These are phyloP conservation scores for Anolis apletophallus DNA, from an alignment of 2,797 vertebrate species.

Conservation along the genomic window DNA sequence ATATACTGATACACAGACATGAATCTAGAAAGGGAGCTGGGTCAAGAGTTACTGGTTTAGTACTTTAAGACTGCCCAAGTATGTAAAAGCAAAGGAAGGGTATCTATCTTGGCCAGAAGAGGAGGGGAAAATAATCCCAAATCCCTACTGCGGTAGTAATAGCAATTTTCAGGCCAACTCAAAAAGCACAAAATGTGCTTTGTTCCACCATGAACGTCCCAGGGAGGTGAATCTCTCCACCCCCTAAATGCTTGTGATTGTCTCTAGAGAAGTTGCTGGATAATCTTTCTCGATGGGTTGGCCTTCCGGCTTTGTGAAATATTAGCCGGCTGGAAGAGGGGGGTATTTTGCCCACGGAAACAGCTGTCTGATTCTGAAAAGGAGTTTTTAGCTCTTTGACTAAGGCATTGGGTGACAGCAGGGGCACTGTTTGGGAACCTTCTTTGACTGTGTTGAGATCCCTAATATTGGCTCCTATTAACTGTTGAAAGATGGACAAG, in stretches of 20 bases:
- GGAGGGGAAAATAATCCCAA: no score
- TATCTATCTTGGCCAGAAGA: no score
- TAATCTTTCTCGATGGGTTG: background rate
- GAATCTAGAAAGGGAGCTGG: background rate
- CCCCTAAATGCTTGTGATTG: background rate
- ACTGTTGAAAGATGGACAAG: background rate
- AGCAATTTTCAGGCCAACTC: no score
- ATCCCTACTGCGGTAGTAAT: no score
- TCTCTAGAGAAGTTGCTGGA: slow-evolving; percentile 2
- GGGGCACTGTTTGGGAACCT: no score
- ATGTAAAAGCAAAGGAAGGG: no score
- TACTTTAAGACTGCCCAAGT: no score
- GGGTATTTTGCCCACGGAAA: background rate
- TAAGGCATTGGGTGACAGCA: background rate
- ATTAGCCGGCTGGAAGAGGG: background rate
- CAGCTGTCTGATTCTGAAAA: slow-evolving; percentile 1
- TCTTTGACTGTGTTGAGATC: background rate
- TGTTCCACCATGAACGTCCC: background rate
- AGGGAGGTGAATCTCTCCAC: no score
- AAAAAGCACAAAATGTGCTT: background rate
- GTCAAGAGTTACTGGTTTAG: no score
- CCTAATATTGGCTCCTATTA: background rate
- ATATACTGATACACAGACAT: background rate
- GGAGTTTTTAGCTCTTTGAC: background rate
- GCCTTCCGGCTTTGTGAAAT: slow-evolving; percentile 13